Base-by-base conservation (phyloP, 23 tunicate species). In the Halocynthia aurantium region DNA sequence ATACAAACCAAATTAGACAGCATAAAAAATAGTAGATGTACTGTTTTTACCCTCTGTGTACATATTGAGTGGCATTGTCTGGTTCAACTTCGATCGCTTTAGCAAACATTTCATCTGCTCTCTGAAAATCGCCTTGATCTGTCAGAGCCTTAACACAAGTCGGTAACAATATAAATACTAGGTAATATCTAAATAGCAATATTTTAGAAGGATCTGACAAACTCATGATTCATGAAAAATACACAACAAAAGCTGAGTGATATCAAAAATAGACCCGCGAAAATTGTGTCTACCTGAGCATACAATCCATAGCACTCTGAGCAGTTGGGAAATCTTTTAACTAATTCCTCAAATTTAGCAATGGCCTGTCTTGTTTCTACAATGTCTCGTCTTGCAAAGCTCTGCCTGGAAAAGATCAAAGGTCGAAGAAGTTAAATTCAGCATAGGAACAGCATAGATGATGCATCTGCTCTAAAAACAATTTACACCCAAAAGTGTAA, bases 21-120 rank as follows among this genome's bases (percentile, higher is more conserved):
- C 51, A 10, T 10, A 49, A 13, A 22, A 12, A n/a, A 76, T 17
- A 10, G 15, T 9, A 76, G n/a, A 58, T 10, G 70, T 31, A 31
- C 44, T 31, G 44, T 31, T 31, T 83, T 77, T 53, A 91, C 97
- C 97, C 97, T 64, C 97, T 81, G 67, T 91, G 97, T 6, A 91
- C 97, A 51, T 81, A 82, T 49, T 86, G 66, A 7, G 88, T 91
- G 7, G 90, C 90, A 55, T 91, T 85, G 15, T 85, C 87, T 5
- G 97, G 91, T 52, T 91, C 97, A n/a, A 85, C 57, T 21, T 77
- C 67, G 52, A 82, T 77, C 31, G 97, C 97, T 51, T 77, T 60
- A 57, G 62, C 57, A 76, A 91, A 91, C 60, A 91, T 68, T 53
- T 82, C 62, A 60, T 91, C 97, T 0, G 97, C 97, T 81, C 79